These are phyloP conservation scores for Marisa cornuarietis DNA, from an alignment of 1,140 invertebrate genomes.

Conservation along the genomic window DNA sequence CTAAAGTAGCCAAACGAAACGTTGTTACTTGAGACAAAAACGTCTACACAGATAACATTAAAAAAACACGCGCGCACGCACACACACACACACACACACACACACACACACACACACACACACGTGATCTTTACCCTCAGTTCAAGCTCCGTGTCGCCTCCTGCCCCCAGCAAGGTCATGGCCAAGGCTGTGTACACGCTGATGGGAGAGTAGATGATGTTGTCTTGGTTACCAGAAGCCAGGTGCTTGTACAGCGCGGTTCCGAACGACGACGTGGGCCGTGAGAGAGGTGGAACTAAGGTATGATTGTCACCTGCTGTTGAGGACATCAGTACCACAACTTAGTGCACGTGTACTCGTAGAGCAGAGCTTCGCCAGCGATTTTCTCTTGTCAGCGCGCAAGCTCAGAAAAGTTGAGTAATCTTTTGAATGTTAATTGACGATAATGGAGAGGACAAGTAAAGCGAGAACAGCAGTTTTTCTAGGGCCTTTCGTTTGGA, in stretches of 20 bases:
- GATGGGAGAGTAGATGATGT: conserved; percentile 13
- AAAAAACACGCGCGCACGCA: too few relatives aligned
- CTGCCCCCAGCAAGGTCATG: not conserved
- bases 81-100: not conserved
- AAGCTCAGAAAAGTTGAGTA: too few relatives aligned
- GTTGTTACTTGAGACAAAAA: too few relatives aligned
- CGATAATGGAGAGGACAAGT: too few relatives aligned
- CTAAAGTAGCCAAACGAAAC: too few relatives aligned
- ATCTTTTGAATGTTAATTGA: too few relatives aligned
- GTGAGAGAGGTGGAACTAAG: not conserved
- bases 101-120: not conserved
- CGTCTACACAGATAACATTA: not conserved
- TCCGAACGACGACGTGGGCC: conserved; percentile 9
- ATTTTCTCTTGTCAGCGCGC: too few relatives aligned
- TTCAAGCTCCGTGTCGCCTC: not conserved
- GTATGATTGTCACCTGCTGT: not conserved
- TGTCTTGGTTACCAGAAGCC: conserved; percentile 1
- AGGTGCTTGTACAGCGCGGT: not conserved
- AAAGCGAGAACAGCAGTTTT: too few relatives aligned
- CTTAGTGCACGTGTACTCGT: too few relatives aligned
- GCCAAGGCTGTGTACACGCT: conserved; percentile 3
- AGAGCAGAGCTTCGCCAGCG: too few relatives aligned
- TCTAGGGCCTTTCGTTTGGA: too few relatives aligned
- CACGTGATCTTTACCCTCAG: not conserved
- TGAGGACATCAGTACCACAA: too few relatives aligned